These are phyloP conservation scores for Cromileptes altivelis DNA, from an alignment of 2,113 vertebrate genomes.

Conservation along the genomic window DNA sequence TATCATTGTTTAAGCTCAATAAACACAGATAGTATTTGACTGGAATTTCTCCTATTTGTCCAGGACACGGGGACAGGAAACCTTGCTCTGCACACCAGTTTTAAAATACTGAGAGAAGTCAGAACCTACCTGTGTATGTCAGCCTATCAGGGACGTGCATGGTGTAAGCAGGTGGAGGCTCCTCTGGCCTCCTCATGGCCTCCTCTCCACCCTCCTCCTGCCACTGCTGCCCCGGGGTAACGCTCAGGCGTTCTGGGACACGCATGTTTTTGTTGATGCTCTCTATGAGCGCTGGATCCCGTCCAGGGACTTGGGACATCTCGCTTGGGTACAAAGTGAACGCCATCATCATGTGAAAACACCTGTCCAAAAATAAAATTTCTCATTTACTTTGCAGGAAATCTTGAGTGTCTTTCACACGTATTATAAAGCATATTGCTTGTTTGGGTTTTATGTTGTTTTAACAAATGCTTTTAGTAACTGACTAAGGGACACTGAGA, in stretches of 20 bases:
- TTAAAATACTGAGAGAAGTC: background rate
- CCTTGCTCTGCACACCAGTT: background rate
- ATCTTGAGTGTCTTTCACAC: no score
- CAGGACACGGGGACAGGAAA: no score
- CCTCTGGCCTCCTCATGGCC: slow-evolving; percentile 30
- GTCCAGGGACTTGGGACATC: background rate
- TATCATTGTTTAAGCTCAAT: no score
- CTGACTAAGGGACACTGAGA: no score
- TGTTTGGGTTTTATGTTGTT: no score
- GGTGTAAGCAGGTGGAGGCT: slow-evolving; percentile 66
- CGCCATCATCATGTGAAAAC: background rate
- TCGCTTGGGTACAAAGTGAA: slow-evolving; percentile 14
- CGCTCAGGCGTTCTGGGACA: slow-evolving; percentile 83
- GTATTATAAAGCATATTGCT: no score
- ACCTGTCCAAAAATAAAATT: no score
- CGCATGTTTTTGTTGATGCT: slow-evolving; percentile 84
- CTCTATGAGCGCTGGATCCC: slow-evolving; percentile 81
- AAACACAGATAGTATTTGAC: no score
- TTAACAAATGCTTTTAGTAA: no score
- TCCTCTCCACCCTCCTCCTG: slow-evolving; percentile 32
- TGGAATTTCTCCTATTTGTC: no score
- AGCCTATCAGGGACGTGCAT: slow-evolving; percentile 87
- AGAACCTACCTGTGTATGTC: slow-evolving; percentile 81
- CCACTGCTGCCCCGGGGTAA: slow-evolving; percentile 50
- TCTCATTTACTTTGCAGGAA: no score